Percentiles rank a stretch among this genome's conserved stretches.
Evolutionary conservation across 2,113 vertebrate genomes (phyloP).

Genomic region (Neolamprologus caudopunctatus): DNA sequence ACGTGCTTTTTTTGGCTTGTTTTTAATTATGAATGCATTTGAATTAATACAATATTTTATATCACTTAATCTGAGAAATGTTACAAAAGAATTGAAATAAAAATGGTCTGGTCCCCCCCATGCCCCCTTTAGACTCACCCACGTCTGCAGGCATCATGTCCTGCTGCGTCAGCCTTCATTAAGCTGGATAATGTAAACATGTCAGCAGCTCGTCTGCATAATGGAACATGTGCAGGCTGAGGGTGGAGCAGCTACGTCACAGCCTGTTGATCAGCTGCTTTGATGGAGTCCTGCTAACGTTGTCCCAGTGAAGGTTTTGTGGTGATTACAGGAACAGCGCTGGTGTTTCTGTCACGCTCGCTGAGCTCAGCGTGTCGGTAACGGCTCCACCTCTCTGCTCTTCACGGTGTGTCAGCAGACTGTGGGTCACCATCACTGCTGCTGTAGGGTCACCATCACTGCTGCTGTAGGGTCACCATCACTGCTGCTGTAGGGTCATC

Average conservation of each 20-base stretch:
- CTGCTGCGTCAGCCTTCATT: neutral
- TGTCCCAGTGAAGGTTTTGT: neutral
- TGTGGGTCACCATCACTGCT: neutral
- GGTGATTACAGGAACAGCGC: neutral
- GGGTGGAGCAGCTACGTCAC: neutral
- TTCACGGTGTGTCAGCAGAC: neutral
- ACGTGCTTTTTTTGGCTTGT: neutral
- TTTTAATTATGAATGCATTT: neutral
- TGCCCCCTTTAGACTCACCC: neutral
- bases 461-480: no score
- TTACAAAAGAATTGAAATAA: neutral
- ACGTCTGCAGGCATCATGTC: neutral
- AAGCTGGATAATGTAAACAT: neutral
- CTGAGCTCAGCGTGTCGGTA: neutral
- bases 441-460: no score
- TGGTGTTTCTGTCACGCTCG: neutral
- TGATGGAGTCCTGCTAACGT: neutral
- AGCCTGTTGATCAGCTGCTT: neutral
- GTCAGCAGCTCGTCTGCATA: accelerated
- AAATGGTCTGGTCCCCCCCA: accelerated
- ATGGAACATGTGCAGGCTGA: neutral
- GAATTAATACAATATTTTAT: accelerated
- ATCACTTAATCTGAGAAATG: neutral
- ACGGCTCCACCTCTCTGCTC: neutral
- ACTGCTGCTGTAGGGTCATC: no score